Evolutionary conservation across 2,888 invertebrate species (phyloP), one percentile per base, ranked within the genome.

Genomic region (Himalopsyche tibetana): DNA sequence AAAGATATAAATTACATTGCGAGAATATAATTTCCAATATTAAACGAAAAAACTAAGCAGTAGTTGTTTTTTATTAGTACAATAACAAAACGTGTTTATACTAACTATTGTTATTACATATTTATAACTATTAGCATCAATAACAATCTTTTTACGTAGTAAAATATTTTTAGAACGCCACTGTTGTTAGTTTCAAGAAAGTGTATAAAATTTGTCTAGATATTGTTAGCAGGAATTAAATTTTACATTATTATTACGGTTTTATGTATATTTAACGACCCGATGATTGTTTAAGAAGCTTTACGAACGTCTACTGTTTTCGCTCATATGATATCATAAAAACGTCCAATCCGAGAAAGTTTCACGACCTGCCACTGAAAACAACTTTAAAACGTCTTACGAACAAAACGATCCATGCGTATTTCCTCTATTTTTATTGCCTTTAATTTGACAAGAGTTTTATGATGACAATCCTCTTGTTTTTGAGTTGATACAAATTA

Each of bases 261-360:
- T 63, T 87, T 80, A 87, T 85, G 83, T 80, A 63, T 19, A 80
- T 87, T 85, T 85, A 87, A 85, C 83, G 87, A 85, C 79, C 69
- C 51, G 87, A 42, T 80, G 85, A 87, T 83, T 69, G 85, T 82
- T 85, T 82, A 28, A 82, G 82, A 82, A 82, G 82, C 63, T 82
- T 55, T 82, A 63, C 55, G 36, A 63, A 82, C 56, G 6, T 36
- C 36, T 56, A 56, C 55, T 40, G 55, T 82, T 82, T 56, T 56
- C 42, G 38, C 42, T 42, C 51, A 45, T n/a, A n/a, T 19, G 82
- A 36, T 45, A 82, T 55, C 45, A 80, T 80, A 80, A 80, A 80
- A 63, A 63, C 63, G 63, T 63, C 63, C 63, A 63, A 63, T 63
- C 63, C 19, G n/a, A 45, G 45, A 80, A 42, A 11, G 45, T n/a